Evolutionary conservation across 2,888 invertebrate species (phyloP).

Genomic region (Ochropleura plecta): DNA sequence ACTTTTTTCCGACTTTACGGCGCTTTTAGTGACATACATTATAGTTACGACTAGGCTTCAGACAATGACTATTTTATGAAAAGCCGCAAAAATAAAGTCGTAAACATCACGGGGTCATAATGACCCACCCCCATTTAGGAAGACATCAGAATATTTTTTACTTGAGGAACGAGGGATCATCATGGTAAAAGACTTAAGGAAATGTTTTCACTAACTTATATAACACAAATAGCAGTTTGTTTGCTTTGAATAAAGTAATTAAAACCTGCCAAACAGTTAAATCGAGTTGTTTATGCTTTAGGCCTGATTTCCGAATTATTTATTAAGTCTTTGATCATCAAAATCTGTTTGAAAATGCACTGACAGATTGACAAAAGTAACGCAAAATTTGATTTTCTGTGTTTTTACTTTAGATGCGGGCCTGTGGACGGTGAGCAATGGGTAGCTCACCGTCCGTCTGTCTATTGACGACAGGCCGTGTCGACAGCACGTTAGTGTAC

Average conservation of each 20-base stretch:
- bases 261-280: neutral
- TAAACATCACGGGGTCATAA: conserved; percentile 5
- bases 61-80: conserved; percentile 38
- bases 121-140: neutral
- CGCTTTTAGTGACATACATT: conserved; percentile 34
- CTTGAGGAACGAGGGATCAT: neutral
- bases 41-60: conserved; percentile 52
- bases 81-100: conserved; percentile 25
- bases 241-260: neutral
- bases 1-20: conserved; percentile 40
- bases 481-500: too few species aligned
- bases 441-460: too few species aligned
- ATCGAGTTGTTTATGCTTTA: too few species aligned
- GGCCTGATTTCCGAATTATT: too few species aligned
- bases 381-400: too few species aligned
- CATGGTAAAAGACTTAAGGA: neutral
- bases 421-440: too few species aligned
- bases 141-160: neutral
- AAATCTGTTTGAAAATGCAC: too few species aligned
- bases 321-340: neutral
- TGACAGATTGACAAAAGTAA: too few species aligned
- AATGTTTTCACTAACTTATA: neutral
- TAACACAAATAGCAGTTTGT: neutral
- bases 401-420: too few species aligned
- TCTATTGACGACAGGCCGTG: too few species aligned